Conservation (phyloP, 1,140 invertebrate species). For the Rhagoletis zephyria region DNA sequence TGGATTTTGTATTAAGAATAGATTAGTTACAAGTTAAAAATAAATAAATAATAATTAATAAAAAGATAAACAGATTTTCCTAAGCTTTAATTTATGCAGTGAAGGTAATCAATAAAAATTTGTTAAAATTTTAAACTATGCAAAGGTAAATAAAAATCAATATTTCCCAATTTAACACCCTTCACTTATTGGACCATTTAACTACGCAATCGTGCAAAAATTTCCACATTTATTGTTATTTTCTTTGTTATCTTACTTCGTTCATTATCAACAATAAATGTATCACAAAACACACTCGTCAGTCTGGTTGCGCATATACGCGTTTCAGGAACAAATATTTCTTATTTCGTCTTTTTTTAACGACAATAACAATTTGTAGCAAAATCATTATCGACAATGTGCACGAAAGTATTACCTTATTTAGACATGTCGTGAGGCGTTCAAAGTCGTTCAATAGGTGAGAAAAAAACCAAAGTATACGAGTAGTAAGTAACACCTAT, state of each 20-base stretch:
- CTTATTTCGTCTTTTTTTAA: not conserved
- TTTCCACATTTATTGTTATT: not conserved
- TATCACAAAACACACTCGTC: not conserved
- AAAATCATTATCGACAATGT: not conserved
- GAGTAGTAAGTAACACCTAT: too few species aligned
- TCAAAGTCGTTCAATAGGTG: not conserved
- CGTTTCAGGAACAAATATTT: not conserved
- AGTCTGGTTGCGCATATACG: constrained; percentile 16
- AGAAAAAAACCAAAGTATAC: not conserved
- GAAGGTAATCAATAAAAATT: too few species aligned
- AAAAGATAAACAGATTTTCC: too few species aligned
- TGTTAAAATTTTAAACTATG: not conserved
- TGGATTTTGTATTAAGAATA: too few species aligned
- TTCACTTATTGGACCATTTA: constrained; percentile 7
- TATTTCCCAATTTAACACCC: constrained; percentile 1
- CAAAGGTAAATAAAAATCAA: not conserved
- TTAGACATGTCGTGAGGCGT: constrained; percentile 8
- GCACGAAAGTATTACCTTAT: constrained; percentile 19
- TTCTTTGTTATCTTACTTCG: not conserved
- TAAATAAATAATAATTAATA: too few species aligned
- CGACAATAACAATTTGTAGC: too few species aligned
- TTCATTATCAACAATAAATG: constrained; percentile 27
- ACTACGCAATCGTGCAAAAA: not conserved
- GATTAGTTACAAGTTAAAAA: too few species aligned
- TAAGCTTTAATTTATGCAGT: too few species aligned